phyloP scores from a whole-genome alignment of 1,140 invertebrate species.

The Listronotus oregonensis region DNA sequence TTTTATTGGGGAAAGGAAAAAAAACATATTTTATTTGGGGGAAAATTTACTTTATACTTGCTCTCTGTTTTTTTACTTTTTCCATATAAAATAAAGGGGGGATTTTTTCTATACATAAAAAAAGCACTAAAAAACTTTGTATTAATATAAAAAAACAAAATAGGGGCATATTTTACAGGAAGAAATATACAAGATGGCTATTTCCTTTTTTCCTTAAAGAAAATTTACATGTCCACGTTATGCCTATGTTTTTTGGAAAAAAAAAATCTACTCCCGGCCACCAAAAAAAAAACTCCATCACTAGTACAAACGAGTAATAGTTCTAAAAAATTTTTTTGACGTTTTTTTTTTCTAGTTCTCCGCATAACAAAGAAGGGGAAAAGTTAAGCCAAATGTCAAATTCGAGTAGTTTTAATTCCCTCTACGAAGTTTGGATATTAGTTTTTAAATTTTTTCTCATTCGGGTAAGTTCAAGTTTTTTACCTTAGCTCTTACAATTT shows the following conservation, averaged over 20 bases:
- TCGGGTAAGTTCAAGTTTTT: constrained; percentile 30
- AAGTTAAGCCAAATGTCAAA: constrained; percentile 75
- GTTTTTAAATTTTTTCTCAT: constrained; percentile 65
- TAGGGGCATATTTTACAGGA: too few relatives aligned
- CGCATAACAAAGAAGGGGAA: constrained; percentile 77
- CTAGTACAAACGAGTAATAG: constrained; percentile 85
- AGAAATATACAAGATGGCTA: too few relatives aligned
- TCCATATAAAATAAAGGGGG: too few relatives aligned
- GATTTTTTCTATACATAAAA: too few relatives aligned
- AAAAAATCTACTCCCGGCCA: constrained; percentile 65
- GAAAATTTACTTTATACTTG: too few relatives aligned
- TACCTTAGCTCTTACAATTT: too few relatives aligned
- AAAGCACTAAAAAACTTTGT: too few relatives aligned
- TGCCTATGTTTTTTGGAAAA: constrained; percentile 32
- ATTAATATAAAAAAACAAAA: too few relatives aligned
- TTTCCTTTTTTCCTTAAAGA: too few relatives aligned
- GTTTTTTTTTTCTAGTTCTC: constrained; percentile 69
- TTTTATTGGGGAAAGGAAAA: too few relatives aligned
- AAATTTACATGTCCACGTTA: neutral
- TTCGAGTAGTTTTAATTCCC: constrained; percentile 79
- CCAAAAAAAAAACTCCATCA: constrained; percentile 88
- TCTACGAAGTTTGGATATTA: constrained; percentile 74
- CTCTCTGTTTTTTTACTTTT: too few relatives aligned
- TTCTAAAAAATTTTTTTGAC: constrained; percentile 84
- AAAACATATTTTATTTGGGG: too few relatives aligned